Percentiles rank a stretch among this genome's conserved stretches.
phyloP scores from a whole-genome alignment of 2,797 vertebrate genomes.

The Phalanger gymnotis region DNA sequence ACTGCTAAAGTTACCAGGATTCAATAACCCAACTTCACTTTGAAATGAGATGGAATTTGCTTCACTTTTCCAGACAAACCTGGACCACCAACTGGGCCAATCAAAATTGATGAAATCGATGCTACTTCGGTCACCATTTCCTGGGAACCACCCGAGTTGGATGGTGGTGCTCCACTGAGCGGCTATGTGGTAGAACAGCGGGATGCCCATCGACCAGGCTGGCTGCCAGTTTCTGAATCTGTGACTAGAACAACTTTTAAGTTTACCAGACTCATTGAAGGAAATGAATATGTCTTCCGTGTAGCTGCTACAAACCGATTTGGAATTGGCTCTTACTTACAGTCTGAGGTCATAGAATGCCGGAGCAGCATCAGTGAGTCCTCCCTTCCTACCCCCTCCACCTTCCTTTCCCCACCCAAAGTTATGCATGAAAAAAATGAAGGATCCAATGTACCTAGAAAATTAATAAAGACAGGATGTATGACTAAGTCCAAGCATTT shows the following conservation, averaged over 20 bases:
- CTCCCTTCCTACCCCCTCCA: slow-evolving; percentile 10
- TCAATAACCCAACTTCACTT: slow-evolving; percentile 30
- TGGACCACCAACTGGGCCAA: slow-evolving; percentile 92
- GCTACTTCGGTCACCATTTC: slow-evolving; percentile 93
- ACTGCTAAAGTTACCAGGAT: not conserved
- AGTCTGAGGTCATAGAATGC: slow-evolving; percentile 95
- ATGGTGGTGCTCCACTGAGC: slow-evolving; percentile 94
- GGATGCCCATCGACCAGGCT: slow-evolving; percentile 97
- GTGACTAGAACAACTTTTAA: slow-evolving; percentile 95
- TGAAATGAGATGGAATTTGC: slow-evolving; percentile 51
- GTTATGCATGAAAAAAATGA: slow-evolving; percentile 41
- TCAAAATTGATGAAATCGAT: slow-evolving; percentile 94
- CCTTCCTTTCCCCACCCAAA: slow-evolving; percentile 35
- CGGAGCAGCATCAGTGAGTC: slow-evolving; percentile 96
- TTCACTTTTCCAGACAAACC: slow-evolving; percentile 91
- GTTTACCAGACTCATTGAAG: slow-evolving; percentile 94
- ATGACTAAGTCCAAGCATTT: slow-evolving; percentile 23
- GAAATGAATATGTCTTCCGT: slow-evolving; percentile 97
- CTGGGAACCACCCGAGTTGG: slow-evolving; percentile 94
- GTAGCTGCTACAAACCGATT: slow-evolving; percentile 96
- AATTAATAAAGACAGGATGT: slow-evolving; percentile 13
- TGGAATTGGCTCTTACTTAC: slow-evolving; percentile 95
- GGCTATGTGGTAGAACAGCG: slow-evolving; percentile 97
- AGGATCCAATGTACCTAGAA: not conserved
- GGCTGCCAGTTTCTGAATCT: slow-evolving; percentile 95